A percentile compares a stretch with the other conserved stretches of the same genome.
Conservation (phyloP, 2,888 invertebrate genomes). For the Agriopis aurantiaria region DNA sequence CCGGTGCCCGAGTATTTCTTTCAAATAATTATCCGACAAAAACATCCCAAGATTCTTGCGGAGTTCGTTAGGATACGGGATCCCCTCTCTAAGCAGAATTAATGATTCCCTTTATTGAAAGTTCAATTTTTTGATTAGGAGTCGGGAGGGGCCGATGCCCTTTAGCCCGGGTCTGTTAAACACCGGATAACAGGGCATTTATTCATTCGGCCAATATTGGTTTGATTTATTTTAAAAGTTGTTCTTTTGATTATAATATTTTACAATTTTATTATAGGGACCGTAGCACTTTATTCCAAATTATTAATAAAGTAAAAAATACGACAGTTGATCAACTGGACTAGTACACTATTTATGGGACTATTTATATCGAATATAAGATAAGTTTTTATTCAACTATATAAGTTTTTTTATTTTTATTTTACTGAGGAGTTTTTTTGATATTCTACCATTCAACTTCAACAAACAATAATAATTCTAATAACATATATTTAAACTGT, state of each 20-base stretch:
- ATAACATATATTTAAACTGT: too few species aligned
- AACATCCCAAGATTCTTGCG: conserved; percentile 80
- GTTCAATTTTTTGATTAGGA: conserved; percentile 85
- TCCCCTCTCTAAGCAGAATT: conserved; percentile 77
- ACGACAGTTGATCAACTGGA: too few species aligned
- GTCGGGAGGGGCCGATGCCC: conserved; percentile 61
- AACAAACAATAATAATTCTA: too few species aligned
- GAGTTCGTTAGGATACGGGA: conserved; percentile 76
- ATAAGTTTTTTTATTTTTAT: too few species aligned
- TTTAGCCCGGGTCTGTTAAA: conserved; percentile 69
- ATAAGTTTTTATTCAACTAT: too few species aligned
- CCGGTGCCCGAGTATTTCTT: conserved; percentile 67
- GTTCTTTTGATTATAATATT: conserved; percentile 33
- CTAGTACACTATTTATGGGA: too few species aligned
- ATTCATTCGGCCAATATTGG: conserved; percentile 82
- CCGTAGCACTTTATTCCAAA: too few species aligned
- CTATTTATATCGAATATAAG: too few species aligned
- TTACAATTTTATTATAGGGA: too few species aligned
- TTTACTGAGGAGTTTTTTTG: too few species aligned
- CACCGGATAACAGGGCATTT: conserved; percentile 82
- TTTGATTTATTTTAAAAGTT: conserved; percentile 69
- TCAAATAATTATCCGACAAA: conserved; percentile 78
- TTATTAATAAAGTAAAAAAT: too few species aligned
- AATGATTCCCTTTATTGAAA: conserved; percentile 90
- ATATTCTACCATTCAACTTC: too few species aligned